Conservation (phyloP, 1,140 invertebrate genomes). For the Drosophila chauvacae region DNA sequence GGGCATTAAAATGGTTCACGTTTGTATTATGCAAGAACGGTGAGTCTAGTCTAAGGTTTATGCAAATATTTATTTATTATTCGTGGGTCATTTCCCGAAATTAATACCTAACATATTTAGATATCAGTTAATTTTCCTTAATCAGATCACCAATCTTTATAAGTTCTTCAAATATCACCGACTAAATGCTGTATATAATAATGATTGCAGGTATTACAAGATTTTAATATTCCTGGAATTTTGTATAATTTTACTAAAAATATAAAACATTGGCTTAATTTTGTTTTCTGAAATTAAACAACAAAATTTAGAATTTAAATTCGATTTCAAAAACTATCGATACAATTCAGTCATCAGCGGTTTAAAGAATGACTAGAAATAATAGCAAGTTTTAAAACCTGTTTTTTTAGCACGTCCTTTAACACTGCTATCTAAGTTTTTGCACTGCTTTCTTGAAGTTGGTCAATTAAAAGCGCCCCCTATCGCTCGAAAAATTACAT, state of each 20-base stretch:
- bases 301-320: background rate
- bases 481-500: too few relatives aligned
- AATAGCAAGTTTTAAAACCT: background rate
- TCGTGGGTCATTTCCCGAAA: background rate
- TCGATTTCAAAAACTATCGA: background rate
- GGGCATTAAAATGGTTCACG: conserved; percentile 10
- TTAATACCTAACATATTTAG: background rate
- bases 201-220: too few relatives aligned
- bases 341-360: background rate
- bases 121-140: background rate
- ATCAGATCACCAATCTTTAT: background rate
- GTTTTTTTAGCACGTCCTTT: fast-evolving
- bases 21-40: conserved; percentile 4
- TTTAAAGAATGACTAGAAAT: background rate
- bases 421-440: background rate
- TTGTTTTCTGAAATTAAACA: too few relatives aligned
- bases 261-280: too few relatives aligned
- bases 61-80: background rate
- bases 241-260: too few relatives aligned
- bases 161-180: background rate
- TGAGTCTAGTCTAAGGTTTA: background rate
- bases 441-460: background rate
- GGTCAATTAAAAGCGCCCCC: background rate
- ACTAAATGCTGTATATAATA: too few relatives aligned
- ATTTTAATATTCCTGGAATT: too few relatives aligned